Conservation (phyloP, 2,888 invertebrate species). For the Mesoligia furuncula region DNA sequence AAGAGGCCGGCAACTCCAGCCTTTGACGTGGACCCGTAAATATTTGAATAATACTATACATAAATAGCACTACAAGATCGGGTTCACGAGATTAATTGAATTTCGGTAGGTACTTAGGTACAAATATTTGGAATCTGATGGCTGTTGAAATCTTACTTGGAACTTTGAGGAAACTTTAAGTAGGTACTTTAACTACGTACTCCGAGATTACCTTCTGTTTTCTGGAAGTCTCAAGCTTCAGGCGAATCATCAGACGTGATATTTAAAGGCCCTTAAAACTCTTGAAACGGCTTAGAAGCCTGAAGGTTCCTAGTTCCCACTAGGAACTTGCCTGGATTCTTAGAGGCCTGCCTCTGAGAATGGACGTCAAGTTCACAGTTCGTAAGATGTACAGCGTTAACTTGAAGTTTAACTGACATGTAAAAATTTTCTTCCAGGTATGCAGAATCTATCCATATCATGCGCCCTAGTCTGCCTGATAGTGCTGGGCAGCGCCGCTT, state of each 20-base stretch:
- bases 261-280: neutral
- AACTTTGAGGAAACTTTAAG: neutral
- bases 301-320: neutral
- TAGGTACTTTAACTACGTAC: neutral
- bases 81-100: conserved; percentile 27
- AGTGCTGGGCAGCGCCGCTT: conserved; percentile 95
- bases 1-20: conserved; percentile 19
- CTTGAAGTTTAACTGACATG: neutral
- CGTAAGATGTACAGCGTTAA: neutral
- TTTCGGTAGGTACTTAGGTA: neutral
- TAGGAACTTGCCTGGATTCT: neutral
- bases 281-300: neutral
- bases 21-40: conserved; percentile 33
- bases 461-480: conserved; percentile 98
- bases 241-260: too few species aligned
- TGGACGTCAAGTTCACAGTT: too few species aligned
- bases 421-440: conserved; percentile 90
- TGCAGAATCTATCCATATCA: conserved; percentile 98
- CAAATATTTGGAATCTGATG: conserved; percentile 4
- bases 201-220: neutral
- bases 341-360: too few species aligned
- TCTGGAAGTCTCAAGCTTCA: neutral
- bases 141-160: neutral
- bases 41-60: conserved; percentile 39
- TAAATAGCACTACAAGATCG: conserved; percentile 14